Evolutionary conservation across 2,888 invertebrate genomes (phyloP).

Genomic region (Pemphredon lugubris): DNA sequence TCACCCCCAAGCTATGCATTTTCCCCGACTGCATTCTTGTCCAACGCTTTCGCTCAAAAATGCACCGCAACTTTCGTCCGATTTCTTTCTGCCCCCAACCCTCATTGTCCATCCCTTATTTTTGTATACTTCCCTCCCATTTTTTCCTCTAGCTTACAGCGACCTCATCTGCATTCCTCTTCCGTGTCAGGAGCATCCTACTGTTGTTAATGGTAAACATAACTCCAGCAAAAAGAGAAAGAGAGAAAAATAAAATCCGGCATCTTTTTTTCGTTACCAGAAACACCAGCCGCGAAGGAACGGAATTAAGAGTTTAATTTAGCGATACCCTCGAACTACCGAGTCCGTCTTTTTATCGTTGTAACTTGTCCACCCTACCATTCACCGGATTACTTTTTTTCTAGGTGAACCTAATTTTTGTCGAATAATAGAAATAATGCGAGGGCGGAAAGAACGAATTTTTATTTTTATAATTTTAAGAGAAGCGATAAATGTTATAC

Average conservation of each 20-base stretch:
- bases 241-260: slow-evolving; percentile 19
- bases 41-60: slow-evolving; percentile 33
- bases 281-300: slow-evolving; percentile 23
- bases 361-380: slow-evolving; percentile 2
- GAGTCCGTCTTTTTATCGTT: slow-evolving; percentile 22
- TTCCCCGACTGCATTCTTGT: slow-evolving; percentile 9
- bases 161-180: slow-evolving; percentile 61
- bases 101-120: background rate
- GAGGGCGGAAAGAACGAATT: too few species aligned
- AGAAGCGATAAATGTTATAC: too few species aligned
- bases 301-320: slow-evolving; percentile 63
- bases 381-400: background rate
- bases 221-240: slow-evolving; percentile 13
- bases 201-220: slow-evolving; percentile 55
- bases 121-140: background rate
- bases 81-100: slow-evolving; percentile 22
- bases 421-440: too few species aligned
- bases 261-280: background rate
- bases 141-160: slow-evolving; percentile 31
- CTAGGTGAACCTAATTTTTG: too few species aligned
- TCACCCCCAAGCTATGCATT: slow-evolving; percentile 22
- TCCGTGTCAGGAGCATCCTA: slow-evolving; percentile 36
- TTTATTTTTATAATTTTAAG: too few species aligned
- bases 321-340: slow-evolving; percentile 30
- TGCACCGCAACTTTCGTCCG: slow-evolving; percentile 30